phyloP scores from a whole-genome alignment of 1,140 invertebrate genomes.

The Drosophila orosa region DNA sequence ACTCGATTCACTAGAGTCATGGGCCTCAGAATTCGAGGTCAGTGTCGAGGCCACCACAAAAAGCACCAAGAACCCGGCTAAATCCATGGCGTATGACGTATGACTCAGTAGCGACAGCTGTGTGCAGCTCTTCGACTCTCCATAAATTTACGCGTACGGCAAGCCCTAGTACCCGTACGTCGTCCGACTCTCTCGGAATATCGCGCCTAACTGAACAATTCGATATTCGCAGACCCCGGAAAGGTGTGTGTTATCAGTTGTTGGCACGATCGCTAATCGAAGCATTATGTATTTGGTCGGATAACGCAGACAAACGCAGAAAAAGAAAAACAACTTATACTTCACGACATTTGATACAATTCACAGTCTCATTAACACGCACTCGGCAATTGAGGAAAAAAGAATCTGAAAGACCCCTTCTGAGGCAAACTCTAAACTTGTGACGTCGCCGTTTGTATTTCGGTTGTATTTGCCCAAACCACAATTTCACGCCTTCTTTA shows the following conservation, averaged over 20 bases:
- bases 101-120: constrained; percentile 51
- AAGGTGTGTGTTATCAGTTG: constrained; percentile 42
- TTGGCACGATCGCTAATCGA: constrained; percentile 51
- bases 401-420: constrained; percentile 1
- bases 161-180: constrained; percentile 1
- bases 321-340: constrained; percentile 10
- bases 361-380: constrained; percentile 48
- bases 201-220: constrained; percentile 35
- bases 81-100: constrained; percentile 55
- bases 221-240: constrained; percentile 1
- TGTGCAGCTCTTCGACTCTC: constrained; percentile 13
- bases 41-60: constrained; percentile 21
- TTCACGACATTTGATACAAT: constrained; percentile 14
- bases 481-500: constrained; percentile 46
- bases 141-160: constrained; percentile 14
- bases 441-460: constrained; percentile 36
- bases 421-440: constrained; percentile 12
- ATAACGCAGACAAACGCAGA: not conserved
- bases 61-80: constrained; percentile 7
- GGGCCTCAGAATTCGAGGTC: not conserved
- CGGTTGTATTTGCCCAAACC: constrained; percentile 27
- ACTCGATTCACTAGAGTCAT: not conserved
- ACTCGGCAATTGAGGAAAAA: constrained; percentile 24
- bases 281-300: not conserved
- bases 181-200: constrained; percentile 49